These are phyloP conservation scores for Rhinichthys klamathensis DNA, from an alignment of 2,113 vertebrate genomes.

Conservation along the genomic window DNA sequence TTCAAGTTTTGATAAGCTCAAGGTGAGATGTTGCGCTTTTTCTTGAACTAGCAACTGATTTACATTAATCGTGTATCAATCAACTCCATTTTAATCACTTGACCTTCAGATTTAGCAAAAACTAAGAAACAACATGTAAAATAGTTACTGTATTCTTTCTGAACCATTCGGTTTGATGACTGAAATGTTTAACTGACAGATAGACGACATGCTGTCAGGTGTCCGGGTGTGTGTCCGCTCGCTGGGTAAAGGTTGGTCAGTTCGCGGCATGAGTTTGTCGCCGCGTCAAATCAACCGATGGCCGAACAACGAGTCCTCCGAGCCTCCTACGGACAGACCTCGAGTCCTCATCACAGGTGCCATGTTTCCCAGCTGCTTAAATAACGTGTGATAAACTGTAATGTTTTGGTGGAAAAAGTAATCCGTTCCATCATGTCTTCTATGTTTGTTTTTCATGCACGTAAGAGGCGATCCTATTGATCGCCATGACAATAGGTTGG, in stretches of 20 bases:
- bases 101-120: not conserved
- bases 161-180: not conserved
- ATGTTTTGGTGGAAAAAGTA: not conserved
- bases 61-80: not conserved
- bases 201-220: constrained; percentile 62
- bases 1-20: constrained; percentile 30
- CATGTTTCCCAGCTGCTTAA: not conserved
- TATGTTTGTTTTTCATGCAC: constrained; percentile 62
- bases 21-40: constrained; percentile 58
- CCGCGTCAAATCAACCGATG: constrained; percentile 68
- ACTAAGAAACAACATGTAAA: not conserved
- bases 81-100: not conserved
- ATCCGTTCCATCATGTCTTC: constrained; percentile 23
- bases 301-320: constrained; percentile 58
- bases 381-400: not conserved
- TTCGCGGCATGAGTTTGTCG: constrained; percentile 59
- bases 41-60: not conserved
- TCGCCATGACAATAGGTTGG: constrained; percentile 65
- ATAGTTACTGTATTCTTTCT: not conserved
- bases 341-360: constrained; percentile 78
- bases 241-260: not conserved
- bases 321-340: constrained; percentile 64
- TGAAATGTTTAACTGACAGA: constrained; percentile 19
- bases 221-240: constrained; percentile 53
- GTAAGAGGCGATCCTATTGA: constrained; percentile 55